Evolutionary conservation across 2,113 vertebrate species (phyloP).

Genomic region (Eurypyga helias): DNA sequence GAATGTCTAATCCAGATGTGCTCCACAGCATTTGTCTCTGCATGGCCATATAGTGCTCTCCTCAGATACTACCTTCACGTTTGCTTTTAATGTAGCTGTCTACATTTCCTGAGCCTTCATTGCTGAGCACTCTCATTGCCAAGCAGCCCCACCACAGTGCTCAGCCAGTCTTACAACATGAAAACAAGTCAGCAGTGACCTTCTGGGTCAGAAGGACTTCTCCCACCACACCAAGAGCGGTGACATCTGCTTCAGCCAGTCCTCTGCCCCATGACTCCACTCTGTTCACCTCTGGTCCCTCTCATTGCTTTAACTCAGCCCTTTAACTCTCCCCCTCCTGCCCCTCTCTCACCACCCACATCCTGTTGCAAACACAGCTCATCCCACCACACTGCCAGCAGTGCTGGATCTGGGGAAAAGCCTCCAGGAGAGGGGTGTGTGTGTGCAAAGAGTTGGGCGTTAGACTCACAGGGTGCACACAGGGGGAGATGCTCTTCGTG

Average conservation of each 20-base stretch:
- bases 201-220: neutral
- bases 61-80: neutral
- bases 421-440: accelerated
- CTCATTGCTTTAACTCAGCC: neutral
- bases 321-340: neutral
- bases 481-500: neutral
- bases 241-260: neutral
- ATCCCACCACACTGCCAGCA: neutral
- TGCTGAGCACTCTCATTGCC: neutral
- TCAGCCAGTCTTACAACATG: neutral
- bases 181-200: neutral
- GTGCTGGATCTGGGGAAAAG: neutral
- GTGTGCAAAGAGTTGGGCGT: accelerated
- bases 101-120: neutral
- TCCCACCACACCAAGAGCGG: neutral
- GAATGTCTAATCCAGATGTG: neutral
- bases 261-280: neutral
- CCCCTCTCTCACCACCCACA: neutral
- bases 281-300: neutral
- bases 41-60: neutral
- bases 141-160: accelerated
- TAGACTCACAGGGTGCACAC: accelerated
- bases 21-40: neutral
- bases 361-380: neutral
- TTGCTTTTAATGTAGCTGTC: neutral